These are phyloP conservation scores for Podocnemis expansa DNA, from an alignment of 2,113 vertebrate species.

Conservation along the genomic window DNA sequence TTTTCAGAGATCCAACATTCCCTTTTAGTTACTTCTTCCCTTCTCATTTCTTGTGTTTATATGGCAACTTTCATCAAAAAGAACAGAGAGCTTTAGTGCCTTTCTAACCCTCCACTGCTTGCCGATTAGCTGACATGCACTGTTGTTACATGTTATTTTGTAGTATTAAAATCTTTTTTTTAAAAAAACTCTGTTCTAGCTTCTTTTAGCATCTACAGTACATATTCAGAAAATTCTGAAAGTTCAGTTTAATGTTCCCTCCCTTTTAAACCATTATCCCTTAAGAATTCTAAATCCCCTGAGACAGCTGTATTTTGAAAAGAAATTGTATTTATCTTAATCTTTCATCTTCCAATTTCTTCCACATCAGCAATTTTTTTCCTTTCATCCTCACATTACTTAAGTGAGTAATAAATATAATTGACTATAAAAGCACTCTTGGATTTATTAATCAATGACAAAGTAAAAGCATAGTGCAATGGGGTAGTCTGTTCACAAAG, in stretches of 20 bases:
- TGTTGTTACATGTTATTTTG: accelerated
- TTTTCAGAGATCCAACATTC: background rate
- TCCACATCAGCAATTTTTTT: background rate
- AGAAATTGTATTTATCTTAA: background rate
- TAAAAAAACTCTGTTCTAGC: background rate
- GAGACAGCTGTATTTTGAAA: background rate
- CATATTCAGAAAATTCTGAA: background rate
- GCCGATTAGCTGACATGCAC: background rate
- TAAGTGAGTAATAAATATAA: background rate
- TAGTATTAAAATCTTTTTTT: background rate
- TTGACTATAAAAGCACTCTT: background rate
- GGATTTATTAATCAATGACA: background rate
- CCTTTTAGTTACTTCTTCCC: background rate
- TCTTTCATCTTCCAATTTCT: background rate
- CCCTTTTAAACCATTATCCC: background rate
- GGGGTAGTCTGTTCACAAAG: background rate
- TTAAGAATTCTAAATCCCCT: background rate
- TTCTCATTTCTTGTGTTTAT: background rate
- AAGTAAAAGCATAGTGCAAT: background rate
- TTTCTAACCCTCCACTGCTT: background rate
- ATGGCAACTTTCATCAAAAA: background rate
- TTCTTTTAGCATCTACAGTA: background rate
- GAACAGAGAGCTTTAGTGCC: background rate
- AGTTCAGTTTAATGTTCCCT: background rate
- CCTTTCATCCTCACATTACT: background rate